Percentiles rank a stretch among this genome's conserved stretches.
phyloP scores from a whole-genome alignment of 2,113 vertebrate species.

The Elephas maximus region DNA sequence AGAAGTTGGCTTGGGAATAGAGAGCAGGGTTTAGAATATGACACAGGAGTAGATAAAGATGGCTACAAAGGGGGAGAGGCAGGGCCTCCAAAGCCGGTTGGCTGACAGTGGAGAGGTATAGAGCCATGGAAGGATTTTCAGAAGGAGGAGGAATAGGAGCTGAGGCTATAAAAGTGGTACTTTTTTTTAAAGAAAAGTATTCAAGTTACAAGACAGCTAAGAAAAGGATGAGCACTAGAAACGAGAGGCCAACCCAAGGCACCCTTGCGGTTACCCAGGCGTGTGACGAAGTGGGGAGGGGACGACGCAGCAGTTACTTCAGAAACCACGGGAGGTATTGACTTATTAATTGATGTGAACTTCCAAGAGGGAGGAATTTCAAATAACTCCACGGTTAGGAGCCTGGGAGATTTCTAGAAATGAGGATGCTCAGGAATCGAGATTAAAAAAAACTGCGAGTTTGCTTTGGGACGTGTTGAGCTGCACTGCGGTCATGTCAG shows the following conservation, averaged over 20 bases:
- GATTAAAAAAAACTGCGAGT: neutral
- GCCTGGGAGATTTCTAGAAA: neutral
- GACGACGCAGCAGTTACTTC: neutral
- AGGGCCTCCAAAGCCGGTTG: neutral
- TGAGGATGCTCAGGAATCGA: neutral
- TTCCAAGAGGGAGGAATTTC: conserved; percentile 15
- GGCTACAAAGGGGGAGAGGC: rapidly evolving
- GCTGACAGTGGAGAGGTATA: neutral
- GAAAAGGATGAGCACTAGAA: neutral
- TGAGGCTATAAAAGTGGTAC: neutral
- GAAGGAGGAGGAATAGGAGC: neutral
- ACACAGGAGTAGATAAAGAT: neutral
- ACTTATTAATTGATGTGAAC: conserved; percentile 26
- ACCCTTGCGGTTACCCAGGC: too few species aligned
- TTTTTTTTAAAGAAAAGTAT: neutral
- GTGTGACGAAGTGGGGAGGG: neutral
- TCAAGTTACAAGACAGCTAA: neutral
- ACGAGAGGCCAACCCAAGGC: neutral
- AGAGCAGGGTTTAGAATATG: neutral
- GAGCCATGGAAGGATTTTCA: neutral
- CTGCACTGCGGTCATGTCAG: neutral
- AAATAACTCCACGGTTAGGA: neutral
- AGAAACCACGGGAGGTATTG: neutral
- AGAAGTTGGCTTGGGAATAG: neutral
- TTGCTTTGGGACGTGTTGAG: neutral